Base-by-base conservation (phyloP, 1,140 invertebrate species). In the Heliconius hermathena region DNA sequence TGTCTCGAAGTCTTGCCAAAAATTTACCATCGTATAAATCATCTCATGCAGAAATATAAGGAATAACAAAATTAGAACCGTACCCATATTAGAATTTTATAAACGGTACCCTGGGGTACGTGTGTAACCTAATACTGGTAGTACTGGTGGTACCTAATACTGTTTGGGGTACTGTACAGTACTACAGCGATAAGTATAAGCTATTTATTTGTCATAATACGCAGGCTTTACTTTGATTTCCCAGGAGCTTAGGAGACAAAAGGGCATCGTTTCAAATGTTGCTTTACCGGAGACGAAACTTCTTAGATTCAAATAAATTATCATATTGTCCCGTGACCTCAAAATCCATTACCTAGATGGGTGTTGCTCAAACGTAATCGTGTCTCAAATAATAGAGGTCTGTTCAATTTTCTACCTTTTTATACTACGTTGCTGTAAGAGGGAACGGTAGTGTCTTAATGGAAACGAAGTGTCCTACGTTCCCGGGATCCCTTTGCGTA, bases 221-320 rank as follows among this genome's bases (percentile, higher is more conserved):
- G 20, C 52, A 54, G n/a, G 52, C n/a, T n/a, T n/a, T 16, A 54
- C 20, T 54, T 54, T n/a, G 20, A 54, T 54, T 54, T 54, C 52
- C 52, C 52, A 18, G 52, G 52, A 54, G 52, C 20, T 54, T 20
- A 54, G n/a, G n/a, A 54, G 52, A 54, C 52, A 54, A 54, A 54
- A 54, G 52, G n/a, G 52, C 52, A 54, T 54, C 52, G 52, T 54
- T 54, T 52, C 49, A 52, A 54, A 54, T n/a, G 52, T 54, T 20
- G 3, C 52, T 54, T 20, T 54, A 54, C 20, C 52, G 3, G 52
- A 54, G 52, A 54, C n/a, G 52, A 54, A 54, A 54, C 18, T 54
- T 54, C 52, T 54, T 54, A 18, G n/a, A n/a, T n/a, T n/a, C 52
- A 54, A 54, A 54, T 54, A 54, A 54, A 54, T 54, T 54, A 54